phyloP scores from a whole-genome alignment of 1,140 invertebrate species.

The Venustaconcha ellipsiformis region DNA sequence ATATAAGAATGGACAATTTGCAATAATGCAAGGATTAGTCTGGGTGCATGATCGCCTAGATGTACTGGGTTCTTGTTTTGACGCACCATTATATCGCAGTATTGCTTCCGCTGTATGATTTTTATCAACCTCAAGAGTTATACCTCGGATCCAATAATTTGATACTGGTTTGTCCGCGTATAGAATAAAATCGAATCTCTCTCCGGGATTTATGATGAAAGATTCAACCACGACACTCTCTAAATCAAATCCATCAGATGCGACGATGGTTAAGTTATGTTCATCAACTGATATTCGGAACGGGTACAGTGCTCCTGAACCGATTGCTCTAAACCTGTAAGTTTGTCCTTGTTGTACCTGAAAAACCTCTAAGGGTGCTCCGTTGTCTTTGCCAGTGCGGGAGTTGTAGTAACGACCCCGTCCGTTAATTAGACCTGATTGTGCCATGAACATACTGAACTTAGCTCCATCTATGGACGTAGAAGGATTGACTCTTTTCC shows the following conservation, averaged over 20 bases:
- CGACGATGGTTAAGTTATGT: slow-evolving; percentile 82
- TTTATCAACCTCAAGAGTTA: slow-evolving; percentile 78
- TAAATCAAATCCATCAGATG: slow-evolving; percentile 83
- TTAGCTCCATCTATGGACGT: slow-evolving; percentile 5
- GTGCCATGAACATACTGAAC: neutral
- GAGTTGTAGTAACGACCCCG: slow-evolving; percentile 34
- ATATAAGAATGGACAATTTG: slow-evolving; percentile 40
- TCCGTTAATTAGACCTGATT: slow-evolving; percentile 48
- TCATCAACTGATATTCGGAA: slow-evolving; percentile 80
- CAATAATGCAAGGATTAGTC: slow-evolving; percentile 25
- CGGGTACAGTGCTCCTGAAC: slow-evolving; percentile 15
- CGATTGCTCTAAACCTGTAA: slow-evolving; percentile 49
- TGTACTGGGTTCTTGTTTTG: slow-evolving; percentile 44
- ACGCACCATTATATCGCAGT: slow-evolving; percentile 79
- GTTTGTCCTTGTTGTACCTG: slow-evolving; percentile 24
- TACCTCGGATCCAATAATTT: slow-evolving; percentile 86
- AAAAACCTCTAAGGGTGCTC: slow-evolving; percentile 40
- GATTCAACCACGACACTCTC: slow-evolving; percentile 74
- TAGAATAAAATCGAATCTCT: slow-evolving; percentile 87
- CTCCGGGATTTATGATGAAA: slow-evolving; percentile 71
- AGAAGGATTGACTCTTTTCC: neutral
- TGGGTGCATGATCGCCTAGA: slow-evolving; percentile 38
- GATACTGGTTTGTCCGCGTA: slow-evolving; percentile 78
- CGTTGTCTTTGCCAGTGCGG: slow-evolving; percentile 21
- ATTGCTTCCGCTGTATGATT: slow-evolving; percentile 76